Evolutionary conservation across 64 coral and sea anemone genomes (phyloP).

Genomic region (Pachyseris speciosa): DNA sequence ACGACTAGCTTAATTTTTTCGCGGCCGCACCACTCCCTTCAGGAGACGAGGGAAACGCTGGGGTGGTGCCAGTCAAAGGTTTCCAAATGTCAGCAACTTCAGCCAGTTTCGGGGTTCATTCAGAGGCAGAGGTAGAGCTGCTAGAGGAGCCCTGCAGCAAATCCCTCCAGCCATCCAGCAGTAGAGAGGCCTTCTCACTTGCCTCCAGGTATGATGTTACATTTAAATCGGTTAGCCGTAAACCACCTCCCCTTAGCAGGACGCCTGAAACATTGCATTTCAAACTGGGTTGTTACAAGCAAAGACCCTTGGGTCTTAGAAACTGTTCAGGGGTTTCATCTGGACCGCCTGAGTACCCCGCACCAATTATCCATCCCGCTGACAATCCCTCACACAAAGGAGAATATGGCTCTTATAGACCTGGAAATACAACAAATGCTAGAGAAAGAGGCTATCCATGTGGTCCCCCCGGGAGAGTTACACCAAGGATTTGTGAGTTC

Average conservation of each 20-base stretch:
- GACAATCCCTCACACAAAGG: conserved; percentile 42
- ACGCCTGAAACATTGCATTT: conserved; percentile 51
- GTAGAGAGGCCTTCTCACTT: conserved; percentile 10
- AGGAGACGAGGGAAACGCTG: background rate
- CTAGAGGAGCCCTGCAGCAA: conserved; percentile 19
- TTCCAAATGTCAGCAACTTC: background rate
- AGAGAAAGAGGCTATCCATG: conserved; percentile 65
- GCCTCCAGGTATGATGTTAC: conserved; percentile 17
- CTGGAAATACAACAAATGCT: conserved; percentile 59
- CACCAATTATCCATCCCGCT: background rate
- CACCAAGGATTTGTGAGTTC: conserved; percentile 58
- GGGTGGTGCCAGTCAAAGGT: conserved; percentile 21
- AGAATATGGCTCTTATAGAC: conserved; percentile 38
- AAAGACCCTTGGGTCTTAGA: conserved; percentile 56
- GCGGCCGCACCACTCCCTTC: conserved; percentile 14
- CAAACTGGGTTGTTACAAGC: conserved; percentile 56
- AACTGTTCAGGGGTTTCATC: conserved; percentile 52
- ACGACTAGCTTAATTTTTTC: conserved; percentile 19
- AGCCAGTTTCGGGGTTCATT: conserved; percentile 9
- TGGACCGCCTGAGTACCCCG: conserved; percentile 33
- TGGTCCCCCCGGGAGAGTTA: conserved; percentile 19
- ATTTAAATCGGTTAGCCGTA: conserved; percentile 39
- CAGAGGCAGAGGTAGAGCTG: background rate
- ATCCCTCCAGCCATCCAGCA: conserved; percentile 20
- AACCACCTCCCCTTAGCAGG: conserved; percentile 28